A percentile compares a stretch with the other conserved stretches of the same genome.
Evolutionary conservation across 2,797 vertebrate species (phyloP).

Genomic region (Lithobates pipiens): DNA sequence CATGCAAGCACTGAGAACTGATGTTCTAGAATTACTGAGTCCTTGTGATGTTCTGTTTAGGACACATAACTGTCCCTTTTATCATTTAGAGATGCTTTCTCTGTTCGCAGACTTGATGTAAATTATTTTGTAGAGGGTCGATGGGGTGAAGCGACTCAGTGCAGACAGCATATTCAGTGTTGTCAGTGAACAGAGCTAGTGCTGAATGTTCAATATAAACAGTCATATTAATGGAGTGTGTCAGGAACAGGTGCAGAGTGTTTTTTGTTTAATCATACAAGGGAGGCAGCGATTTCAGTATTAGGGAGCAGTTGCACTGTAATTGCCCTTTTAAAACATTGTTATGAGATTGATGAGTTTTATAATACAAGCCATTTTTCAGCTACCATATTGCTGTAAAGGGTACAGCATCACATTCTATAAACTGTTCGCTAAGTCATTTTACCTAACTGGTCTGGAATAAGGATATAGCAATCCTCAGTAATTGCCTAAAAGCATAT

Average conservation of each 20-base stretch:
- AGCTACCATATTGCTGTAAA: not conserved
- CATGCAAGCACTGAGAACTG: not conserved
- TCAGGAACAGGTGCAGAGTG: slow-evolving; percentile 64
- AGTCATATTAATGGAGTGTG: slow-evolving; percentile 63
- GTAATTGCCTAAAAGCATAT: not conserved
- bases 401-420: too few species aligned
- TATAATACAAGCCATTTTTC: not conserved
- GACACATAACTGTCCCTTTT: not conserved
- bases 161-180: not conserved
- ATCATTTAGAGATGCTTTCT: not conserved
- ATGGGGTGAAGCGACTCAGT: slow-evolving; percentile 3
- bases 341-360: slow-evolving; percentile 63
- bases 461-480: not conserved
- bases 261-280: slow-evolving; percentile 62
- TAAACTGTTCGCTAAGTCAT: too few species aligned
- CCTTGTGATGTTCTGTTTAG: not conserved
- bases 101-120: not conserved
- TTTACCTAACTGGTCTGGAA: not conserved
- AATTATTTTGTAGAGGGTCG: slow-evolving; percentile 7
- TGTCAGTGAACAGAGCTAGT: not conserved
- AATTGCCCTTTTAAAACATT: slow-evolving; percentile 68
- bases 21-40: not conserved
- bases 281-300: too few species aligned
- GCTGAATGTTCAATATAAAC: slow-evolving; percentile 30
- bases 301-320: slow-evolving; percentile 69